These are phyloP conservation scores for Actinernus sp. DNA, from an alignment of 92 coral and sea anemone genomes.

Conservation along the genomic window DNA sequence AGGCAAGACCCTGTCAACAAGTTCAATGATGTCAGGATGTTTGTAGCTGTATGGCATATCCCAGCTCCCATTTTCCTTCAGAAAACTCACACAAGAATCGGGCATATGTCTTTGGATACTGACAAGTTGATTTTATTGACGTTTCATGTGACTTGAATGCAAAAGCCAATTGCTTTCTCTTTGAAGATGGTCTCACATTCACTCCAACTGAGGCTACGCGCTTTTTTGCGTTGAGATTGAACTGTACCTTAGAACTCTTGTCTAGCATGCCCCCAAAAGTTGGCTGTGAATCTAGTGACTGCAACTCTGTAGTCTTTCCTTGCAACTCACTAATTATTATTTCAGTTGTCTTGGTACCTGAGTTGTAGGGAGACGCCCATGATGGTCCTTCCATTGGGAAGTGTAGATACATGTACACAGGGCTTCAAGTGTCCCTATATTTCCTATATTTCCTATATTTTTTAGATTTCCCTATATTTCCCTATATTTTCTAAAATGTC, in stretches of 20 bases:
- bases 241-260: constrained; percentile 53
- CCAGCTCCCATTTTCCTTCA: constrained; percentile 20
- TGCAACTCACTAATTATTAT: constrained; percentile 37
- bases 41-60: constrained; percentile 30
- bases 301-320: constrained; percentile 29
- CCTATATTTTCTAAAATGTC: no score
- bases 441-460: no score
- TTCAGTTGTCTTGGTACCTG: constrained; percentile 55
- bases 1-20: constrained; percentile 1
- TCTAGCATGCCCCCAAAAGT: constrained; percentile 37
- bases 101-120: constrained; percentile 43
- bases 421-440: constrained; percentile 55
- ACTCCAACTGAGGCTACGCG: constrained; percentile 40
- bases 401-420: constrained; percentile 59
- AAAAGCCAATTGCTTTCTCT: constrained; percentile 27
- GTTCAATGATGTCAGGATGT: constrained; percentile 24
- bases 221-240: constrained; percentile 37
- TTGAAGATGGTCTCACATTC: constrained; percentile 32
- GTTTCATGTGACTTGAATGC: constrained; percentile 7
- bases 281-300: constrained; percentile 26
- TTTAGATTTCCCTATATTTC: no score
- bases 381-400: constrained; percentile 16
- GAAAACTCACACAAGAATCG: constrained; percentile 8
- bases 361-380: constrained; percentile 47
- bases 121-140: neutral